A percentile compares a stretch with the other conserved stretches of the same genome.
Conservation (phyloP, 2,113 vertebrate species). For the Notiomystis cincta region DNA sequence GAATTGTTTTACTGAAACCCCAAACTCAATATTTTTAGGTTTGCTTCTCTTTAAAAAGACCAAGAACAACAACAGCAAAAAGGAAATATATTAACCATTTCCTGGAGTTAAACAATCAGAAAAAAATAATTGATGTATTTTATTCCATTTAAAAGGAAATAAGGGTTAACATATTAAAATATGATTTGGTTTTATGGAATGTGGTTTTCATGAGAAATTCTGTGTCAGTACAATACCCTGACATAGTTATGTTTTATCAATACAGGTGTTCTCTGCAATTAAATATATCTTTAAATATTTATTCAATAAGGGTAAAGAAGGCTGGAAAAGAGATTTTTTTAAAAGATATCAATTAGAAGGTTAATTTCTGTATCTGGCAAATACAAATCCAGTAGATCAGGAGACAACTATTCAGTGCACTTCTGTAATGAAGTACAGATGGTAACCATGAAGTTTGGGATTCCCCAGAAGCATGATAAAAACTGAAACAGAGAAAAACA, state of each 20-base stretch:
- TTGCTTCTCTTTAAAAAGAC: background rate
- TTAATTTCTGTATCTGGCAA: background rate
- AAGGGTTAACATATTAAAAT: background rate
- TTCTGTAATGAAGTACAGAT: background rate
- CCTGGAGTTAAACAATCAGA: background rate
- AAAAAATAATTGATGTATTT: background rate
- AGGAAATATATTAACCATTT: background rate
- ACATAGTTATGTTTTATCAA: background rate
- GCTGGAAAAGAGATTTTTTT: background rate
- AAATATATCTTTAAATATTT: background rate
- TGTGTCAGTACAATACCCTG: background rate
- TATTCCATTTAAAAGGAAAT: background rate
- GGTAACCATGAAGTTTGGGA: background rate
- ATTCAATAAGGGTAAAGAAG: background rate
- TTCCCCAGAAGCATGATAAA: background rate
- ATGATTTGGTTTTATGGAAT: background rate
- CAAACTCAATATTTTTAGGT: background rate
- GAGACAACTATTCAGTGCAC: background rate
- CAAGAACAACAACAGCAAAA: background rate
- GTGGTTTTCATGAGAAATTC: background rate
- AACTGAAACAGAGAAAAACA: background rate
- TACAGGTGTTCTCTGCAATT: fast-evolving
- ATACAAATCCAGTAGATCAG: background rate
- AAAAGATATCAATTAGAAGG: background rate
- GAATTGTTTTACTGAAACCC: background rate